Evolutionary conservation across 2,888 invertebrate genomes (phyloP), one percentile per base, ranked within the genome.

Genomic region (Protonemura montana): DNA sequence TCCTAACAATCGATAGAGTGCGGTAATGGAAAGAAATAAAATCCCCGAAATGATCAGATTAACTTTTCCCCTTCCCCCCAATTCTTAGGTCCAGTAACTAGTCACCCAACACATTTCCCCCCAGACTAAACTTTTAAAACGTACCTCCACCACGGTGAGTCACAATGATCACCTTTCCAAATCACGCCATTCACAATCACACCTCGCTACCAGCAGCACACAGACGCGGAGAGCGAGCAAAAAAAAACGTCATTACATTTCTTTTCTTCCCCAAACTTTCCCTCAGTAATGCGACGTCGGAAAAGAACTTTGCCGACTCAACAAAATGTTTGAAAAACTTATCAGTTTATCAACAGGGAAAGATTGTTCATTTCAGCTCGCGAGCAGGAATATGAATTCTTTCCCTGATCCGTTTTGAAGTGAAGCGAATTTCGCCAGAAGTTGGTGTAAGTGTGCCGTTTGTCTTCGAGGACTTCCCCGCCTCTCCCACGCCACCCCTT

Each of bases 361-460:
- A 84, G 84, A 84, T 84, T 59, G 59, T 84, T 84, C 84, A 84
- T 84, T 76, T 76, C 84, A 76, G 29, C 59, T 59, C 29, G 35
- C 35, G 27, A 26, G 59, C 28, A 84, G 59, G 76, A 84, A 84
- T 59, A 84, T 76, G 84, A 84, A 76, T 84, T 29, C 30, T 81
- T 84, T 83, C 26, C 42, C 42, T 26, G 25, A 42, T 83, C 28
- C 42, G 42, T 83, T 83, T 76, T 84, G 84, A 76, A 84, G 84
- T 27, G 84, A 84, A 84, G 84, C 76, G 84, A 84, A 76, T 76
- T 84, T 76, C 84, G 28, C 59, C 59, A 76, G 59, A 84, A 84
- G 84, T 84, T 59, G n/a, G 83, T 83, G 59, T 81, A 83, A 83
- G 83, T 83, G 83, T 42, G 59, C 42, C 41, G 83, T 83, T 84